phyloP scores from a whole-genome alignment of 2,113 vertebrate species.

The Rattus rattus region DNA sequence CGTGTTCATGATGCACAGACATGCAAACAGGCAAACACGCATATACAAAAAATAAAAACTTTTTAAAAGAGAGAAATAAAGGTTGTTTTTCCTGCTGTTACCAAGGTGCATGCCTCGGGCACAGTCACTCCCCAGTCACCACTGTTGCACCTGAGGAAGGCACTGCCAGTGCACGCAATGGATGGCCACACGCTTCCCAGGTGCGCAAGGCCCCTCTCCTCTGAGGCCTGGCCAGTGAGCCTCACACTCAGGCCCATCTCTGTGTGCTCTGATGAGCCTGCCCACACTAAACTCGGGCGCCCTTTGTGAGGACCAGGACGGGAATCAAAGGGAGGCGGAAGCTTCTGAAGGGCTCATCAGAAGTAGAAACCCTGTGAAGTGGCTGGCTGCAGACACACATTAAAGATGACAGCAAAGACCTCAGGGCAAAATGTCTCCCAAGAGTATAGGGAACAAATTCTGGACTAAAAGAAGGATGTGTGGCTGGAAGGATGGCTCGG shows the following conservation, averaged over 20 bases:
- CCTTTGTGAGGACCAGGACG: background rate
- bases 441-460: background rate
- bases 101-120: background rate
- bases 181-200: too few relatives aligned
- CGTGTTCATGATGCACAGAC: background rate
- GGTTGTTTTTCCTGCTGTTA: background rate
- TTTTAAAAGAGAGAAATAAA: background rate
- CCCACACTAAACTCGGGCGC: background rate
- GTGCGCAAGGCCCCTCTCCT: background rate
- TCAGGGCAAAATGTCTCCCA: background rate
- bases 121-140: background rate
- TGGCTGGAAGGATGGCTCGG: background rate
- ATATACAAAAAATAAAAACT: background rate
- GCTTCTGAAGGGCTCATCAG: background rate
- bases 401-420: background rate
- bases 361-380: background rate
- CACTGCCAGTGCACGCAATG: background rate
- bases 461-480: too few relatives aligned
- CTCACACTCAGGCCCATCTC: too few relatives aligned
- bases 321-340: background rate
- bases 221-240: background rate
- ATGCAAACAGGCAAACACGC: background rate
- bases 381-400: background rate
- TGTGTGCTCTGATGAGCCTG: background rate
- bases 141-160: background rate